Evolutionary conservation across 2,113 vertebrate genomes (phyloP).

Genomic region (Colaptes auratus): DNA sequence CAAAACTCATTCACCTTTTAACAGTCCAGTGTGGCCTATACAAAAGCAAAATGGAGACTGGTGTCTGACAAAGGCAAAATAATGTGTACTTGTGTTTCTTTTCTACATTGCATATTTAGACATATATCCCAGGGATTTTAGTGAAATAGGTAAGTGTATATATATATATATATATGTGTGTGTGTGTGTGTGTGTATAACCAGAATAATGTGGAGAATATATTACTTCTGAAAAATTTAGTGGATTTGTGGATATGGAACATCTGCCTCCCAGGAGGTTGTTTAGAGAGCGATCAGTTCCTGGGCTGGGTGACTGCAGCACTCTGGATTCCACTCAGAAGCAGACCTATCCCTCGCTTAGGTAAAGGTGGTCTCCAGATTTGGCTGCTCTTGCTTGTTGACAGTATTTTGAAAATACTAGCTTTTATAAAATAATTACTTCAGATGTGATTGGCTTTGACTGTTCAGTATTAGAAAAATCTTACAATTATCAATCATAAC

Average conservation of each 20-base stretch:
- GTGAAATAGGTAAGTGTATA: neutral
- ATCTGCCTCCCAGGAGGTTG: neutral
- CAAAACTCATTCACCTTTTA: too few relatives aligned
- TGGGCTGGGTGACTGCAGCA: neutral
- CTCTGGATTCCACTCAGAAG: neutral
- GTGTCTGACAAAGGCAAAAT: neutral
- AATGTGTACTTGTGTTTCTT: fast-evolving
- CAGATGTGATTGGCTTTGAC: neutral
- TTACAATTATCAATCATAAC: neutral
- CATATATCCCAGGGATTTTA: neutral
- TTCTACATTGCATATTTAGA: neutral
- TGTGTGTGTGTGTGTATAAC: too few relatives aligned
- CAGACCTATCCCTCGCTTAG: neutral
- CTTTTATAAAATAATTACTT: neutral
- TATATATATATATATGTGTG: too few relatives aligned
- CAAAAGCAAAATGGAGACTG: too few relatives aligned
- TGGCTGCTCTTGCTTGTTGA: neutral
- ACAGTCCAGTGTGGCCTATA: too few relatives aligned
- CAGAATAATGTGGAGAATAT: neutral
- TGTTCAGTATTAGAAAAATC: neutral
- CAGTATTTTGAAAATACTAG: neutral
- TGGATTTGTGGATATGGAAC: neutral
- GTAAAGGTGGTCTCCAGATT: neutral
- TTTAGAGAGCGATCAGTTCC: neutral
- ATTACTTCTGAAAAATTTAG: neutral